Conservation (phyloP, 2,113 vertebrate species). For the Cisticola juncidis region DNA sequence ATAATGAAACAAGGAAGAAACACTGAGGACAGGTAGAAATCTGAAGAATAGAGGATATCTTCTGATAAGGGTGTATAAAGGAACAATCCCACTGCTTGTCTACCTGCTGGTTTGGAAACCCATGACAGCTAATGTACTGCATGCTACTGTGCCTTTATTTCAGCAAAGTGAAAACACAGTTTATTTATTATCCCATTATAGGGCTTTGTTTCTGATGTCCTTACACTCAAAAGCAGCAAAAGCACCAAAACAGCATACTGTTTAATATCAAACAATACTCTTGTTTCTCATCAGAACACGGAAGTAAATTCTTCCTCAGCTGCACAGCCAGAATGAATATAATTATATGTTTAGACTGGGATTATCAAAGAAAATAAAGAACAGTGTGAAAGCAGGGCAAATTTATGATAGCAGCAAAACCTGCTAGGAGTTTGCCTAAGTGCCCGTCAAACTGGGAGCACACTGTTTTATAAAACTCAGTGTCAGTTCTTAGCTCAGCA, state of each 20-base stretch:
- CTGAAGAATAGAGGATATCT: neutral
- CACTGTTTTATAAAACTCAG: neutral
- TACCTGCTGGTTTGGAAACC: neutral
- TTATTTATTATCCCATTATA: neutral
- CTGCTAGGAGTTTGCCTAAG: neutral
- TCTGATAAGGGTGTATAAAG: neutral
- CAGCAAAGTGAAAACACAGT: neutral
- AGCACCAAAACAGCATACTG: constrained; percentile 14
- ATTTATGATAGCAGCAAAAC: neutral
- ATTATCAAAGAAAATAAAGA: constrained; percentile 1
- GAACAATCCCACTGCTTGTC: neutral
- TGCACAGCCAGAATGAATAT: neutral
- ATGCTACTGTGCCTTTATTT: neutral
- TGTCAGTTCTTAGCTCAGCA: neutral
- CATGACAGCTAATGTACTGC: neutral
- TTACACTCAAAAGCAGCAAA: neutral
- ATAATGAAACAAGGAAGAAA: neutral
- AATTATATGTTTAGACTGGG: neutral
- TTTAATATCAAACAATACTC: constrained; percentile 52
- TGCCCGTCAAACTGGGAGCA: neutral
- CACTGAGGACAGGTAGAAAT: neutral
- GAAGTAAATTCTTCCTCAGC: neutral
- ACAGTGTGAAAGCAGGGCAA: neutral
- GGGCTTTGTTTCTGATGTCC: neutral
- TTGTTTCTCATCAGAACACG: constrained; percentile 29